Evolutionary conservation across 2,888 invertebrate species (phyloP), one percentile per base, ranked within the genome.

Genomic region (Pecten maximus): DNA sequence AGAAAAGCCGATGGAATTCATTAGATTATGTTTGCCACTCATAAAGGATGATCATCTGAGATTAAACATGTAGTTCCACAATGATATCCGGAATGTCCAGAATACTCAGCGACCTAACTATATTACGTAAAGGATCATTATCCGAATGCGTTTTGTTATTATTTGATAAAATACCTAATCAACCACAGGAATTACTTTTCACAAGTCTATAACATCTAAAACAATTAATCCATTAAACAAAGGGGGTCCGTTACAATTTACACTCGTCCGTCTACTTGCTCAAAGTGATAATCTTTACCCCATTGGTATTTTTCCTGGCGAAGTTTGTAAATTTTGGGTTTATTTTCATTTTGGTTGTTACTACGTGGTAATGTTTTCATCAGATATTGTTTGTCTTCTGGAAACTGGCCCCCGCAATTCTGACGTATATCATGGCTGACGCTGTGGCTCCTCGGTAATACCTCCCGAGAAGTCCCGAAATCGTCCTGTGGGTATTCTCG

Each of bases 221-320:
- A n/a, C n/a, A n/a, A n/a, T n/a, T n/a, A n/a, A n/a, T n/a, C n/a
- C n/a, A n/a, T n/a, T n/a, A n/a, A n/a, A n/a, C n/a, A n/a, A n/a
- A n/a, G 19, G 48, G 48, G 19, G 12, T 48, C 48, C 48, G 10
- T 88, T 28, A 86, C 40, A 86, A 16, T n/a, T 90, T 88, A 91
- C 48, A 90, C 89, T 87, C 44, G 87, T 0, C 90, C 88, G 8
- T 89, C 89, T 10, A 91, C 91, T 91, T 93, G 88, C 89, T 93
- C 93, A 90, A 93, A 93, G 89, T 92, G 92, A 90, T 93, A 93
- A 35, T 91, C 92, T 86, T 91, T 86, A 10, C 94, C 94, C 91
- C 91, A 92, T 89, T 93, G 91, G 89, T 93, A 93, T 54, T 93
- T 93, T 86, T 93, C 93, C 40, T 92, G 90, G 86, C 91, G 92